phyloP scores from a whole-genome alignment of 2,888 invertebrate species.

The Pimpla rufipes region DNA sequence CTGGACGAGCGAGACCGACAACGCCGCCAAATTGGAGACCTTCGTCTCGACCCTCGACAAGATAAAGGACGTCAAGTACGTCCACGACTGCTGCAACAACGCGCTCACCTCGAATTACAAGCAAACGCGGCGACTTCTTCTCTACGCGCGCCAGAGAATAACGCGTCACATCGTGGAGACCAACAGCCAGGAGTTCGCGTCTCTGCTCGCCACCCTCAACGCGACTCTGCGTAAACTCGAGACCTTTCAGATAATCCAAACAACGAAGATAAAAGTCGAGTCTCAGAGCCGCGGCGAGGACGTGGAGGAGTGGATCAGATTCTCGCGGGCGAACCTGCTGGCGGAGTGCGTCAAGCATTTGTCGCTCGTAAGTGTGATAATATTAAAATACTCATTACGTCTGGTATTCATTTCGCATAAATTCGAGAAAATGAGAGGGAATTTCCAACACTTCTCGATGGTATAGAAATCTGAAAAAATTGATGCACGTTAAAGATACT shows the following conservation, averaged over 20 bases:
- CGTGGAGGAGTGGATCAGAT: conserved; percentile 84
- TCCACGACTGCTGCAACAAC: conserved; percentile 85
- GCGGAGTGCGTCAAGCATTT: conserved; percentile 83
- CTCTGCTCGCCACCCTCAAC: conserved; percentile 72
- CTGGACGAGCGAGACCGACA: conserved; percentile 76
- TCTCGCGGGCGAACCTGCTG: conserved; percentile 84
- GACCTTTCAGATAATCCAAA: conserved; percentile 83
- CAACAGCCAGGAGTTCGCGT: conserved; percentile 54
- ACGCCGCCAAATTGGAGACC: conserved; percentile 76
- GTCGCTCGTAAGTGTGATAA: conserved; percentile 80
- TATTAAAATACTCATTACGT: too few relatives aligned
- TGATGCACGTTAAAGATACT: too few relatives aligned
- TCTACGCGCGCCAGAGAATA: conserved; percentile 82
- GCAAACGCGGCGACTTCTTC: conserved; percentile 79
- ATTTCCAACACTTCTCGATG: too few relatives aligned
- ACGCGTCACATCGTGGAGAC: conserved; percentile 68
- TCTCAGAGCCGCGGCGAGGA: conserved; percentile 69
- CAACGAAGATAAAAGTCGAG: conserved; percentile 70
- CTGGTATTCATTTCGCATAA: too few relatives aligned
- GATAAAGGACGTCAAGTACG: conserved; percentile 85
- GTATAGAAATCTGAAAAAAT: too few relatives aligned
- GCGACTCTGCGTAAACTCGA: conserved; percentile 82
- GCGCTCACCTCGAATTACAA: conserved; percentile 80
- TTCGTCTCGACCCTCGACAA: conserved; percentile 84
- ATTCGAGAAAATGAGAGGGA: too few relatives aligned